Conservation (phyloP, 2,113 vertebrate genomes). For the Romanogobio albipinnatus region DNA sequence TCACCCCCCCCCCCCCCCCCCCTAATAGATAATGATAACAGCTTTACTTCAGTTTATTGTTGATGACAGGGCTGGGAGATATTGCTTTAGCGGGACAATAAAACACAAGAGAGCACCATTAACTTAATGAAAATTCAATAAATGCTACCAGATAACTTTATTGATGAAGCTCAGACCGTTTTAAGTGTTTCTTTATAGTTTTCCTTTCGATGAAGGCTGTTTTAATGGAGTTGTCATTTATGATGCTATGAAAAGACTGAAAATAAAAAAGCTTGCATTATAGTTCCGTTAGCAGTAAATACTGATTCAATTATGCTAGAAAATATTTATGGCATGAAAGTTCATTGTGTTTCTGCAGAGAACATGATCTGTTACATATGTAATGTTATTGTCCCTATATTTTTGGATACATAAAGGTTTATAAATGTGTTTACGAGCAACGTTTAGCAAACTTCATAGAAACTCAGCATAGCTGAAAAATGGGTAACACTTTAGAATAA, state of each 20-base stretch:
- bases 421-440: neutral
- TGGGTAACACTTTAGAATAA: too few relatives aligned
- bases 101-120: conserved; percentile 70
- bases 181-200: conserved; percentile 62
- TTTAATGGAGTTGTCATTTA: conserved; percentile 61
- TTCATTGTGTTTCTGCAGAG: conserved; percentile 17
- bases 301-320: conserved; percentile 51
- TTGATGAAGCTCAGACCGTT: conserved; percentile 61
- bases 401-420: neutral
- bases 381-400: neutral
- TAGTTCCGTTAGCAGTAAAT: conserved; percentile 58
- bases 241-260: conserved; percentile 51
- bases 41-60: conserved; percentile 63
- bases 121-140: conserved; percentile 74
- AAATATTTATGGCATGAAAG: conserved; percentile 44
- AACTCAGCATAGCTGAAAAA: too few relatives aligned
- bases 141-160: conserved; percentile 62
- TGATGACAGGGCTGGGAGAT: conserved; percentile 61
- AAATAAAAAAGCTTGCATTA: conserved; percentile 57
- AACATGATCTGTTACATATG: neutral
- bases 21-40: conserved; percentile 56
- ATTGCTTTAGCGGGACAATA: conserved; percentile 67
- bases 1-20: neutral
- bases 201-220: conserved; percentile 47
- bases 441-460: too few relatives aligned